These are phyloP conservation scores for Anarrhichthys ocellatus DNA, from an alignment of 2,113 vertebrate species.

Conservation along the genomic window DNA sequence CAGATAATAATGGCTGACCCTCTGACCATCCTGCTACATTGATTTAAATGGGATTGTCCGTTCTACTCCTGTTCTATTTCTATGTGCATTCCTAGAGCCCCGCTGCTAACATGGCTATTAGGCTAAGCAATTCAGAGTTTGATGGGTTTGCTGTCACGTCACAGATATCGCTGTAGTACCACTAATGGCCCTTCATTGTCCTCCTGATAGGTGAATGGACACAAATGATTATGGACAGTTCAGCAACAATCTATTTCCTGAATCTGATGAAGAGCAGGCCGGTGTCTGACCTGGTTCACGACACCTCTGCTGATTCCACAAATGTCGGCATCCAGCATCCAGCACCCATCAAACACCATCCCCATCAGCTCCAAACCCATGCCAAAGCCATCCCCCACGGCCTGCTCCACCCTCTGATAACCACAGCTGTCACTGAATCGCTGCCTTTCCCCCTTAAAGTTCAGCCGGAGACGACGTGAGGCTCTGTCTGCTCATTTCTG, in stretches of 20 bases:
- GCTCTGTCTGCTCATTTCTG: conserved; percentile 37
- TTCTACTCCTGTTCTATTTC: background rate
- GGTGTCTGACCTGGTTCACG: conserved; percentile 29
- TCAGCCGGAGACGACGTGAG: conserved; percentile 16
- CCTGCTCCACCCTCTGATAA: conserved; percentile 40
- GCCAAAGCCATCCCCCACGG: conserved; percentile 30
- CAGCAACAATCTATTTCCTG: conserved; percentile 25
- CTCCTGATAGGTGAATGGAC: conserved; percentile 1
- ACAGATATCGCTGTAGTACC: background rate
- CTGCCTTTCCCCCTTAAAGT: conserved; percentile 11
- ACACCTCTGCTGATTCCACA: conserved; percentile 51
- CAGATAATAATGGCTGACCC: background rate
- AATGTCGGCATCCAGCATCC: conserved; percentile 38
- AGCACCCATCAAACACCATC: conserved; percentile 43
- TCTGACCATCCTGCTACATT: background rate
- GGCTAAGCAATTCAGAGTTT: background rate
- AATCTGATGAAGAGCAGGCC: conserved; percentile 17
- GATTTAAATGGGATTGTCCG: background rate
- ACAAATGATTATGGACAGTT: conserved; percentile 37
- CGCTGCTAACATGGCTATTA: background rate
- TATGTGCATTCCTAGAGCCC: background rate
- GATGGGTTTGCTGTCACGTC: background rate
- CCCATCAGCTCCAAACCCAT: conserved; percentile 38
- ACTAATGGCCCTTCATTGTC: background rate
- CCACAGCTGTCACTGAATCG: conserved; percentile 31